These are phyloP conservation scores for Patella ulyssiponensis DNA, from an alignment of 2,888 invertebrate genomes.

Conservation along the genomic window DNA sequence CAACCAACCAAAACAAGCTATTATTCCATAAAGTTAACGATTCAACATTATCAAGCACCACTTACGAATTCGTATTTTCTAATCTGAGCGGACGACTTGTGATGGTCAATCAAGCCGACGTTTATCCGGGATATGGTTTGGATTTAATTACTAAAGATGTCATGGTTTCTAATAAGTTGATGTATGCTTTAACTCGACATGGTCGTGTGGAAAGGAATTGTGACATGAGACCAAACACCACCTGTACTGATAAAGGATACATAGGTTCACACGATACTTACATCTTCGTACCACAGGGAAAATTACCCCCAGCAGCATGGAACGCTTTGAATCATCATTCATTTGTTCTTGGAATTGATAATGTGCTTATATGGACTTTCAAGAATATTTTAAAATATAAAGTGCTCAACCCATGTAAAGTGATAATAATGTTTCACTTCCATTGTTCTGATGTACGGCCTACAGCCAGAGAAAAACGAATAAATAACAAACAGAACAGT, in stretches of 20 bases:
- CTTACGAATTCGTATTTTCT: constrained; percentile 18
- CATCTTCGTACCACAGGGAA: constrained; percentile 17
- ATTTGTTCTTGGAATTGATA: constrained; percentile 15
- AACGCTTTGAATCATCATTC: neutral
- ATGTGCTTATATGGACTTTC: constrained; percentile 22
- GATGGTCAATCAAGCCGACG: constrained; percentile 24
- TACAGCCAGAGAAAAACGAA: neutral
- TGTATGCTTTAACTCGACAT: constrained; percentile 24
- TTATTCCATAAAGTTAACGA: constrained; percentile 14
- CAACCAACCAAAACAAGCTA: too few species aligned
- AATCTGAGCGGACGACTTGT: constrained; percentile 18
- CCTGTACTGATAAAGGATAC: neutral
- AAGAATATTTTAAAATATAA: constrained; percentile 12
- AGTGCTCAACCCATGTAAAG: constrained; percentile 28
- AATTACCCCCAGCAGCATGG: neutral
- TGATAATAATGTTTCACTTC: constrained; percentile 18
- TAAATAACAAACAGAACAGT: too few species aligned
- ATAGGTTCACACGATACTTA: constrained; percentile 23
- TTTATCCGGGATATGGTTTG: constrained; percentile 20
- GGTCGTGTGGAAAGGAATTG: constrained; percentile 16
- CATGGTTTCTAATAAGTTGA: constrained; percentile 3
- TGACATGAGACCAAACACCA: constrained; percentile 17
- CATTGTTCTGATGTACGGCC: constrained; percentile 17
- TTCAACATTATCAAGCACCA: neutral
- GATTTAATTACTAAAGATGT: constrained; percentile 4